Base-by-base conservation (phyloP, 2,888 invertebrate genomes). In the Acleris sparsana region DNA sequence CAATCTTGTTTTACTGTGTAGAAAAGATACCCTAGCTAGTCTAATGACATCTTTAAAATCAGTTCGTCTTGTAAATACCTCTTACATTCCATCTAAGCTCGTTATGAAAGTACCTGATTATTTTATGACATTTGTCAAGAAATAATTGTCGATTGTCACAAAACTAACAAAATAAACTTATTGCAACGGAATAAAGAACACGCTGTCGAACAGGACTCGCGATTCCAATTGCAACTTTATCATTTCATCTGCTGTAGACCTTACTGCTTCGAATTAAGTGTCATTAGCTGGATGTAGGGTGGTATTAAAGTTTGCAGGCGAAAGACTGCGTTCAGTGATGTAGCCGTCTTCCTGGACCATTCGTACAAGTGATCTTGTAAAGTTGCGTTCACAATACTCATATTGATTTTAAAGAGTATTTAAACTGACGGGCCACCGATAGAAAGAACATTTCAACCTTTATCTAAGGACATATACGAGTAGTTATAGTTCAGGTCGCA, bases 261-360 rank as follows among this genome's bases (percentile, higher is more conserved):
- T 61, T 61, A 33, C 18, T 22, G 5, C 60, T 3, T 46, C 3
- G 51, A 33, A n/a, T 46, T 55, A 65, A 65, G 53, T 16, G 44
- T 18, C 13, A 33, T 61, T 61, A 44, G 51, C 25, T 17, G 7
- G 20, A 25, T 51, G 22, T 22, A 33, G 66, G n/a, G 4, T 62
- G 9, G 20, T 56, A 48, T 55, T 55, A 57, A 62, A 56, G 49
- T 48, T 62, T 62, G 69, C 67, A 76, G 77, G 64, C 70, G 63
- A 62, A 60, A 65, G 67, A 73, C 72, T 71, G 74, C 73, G 73
- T 69, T 62, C 68, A 73, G 77, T 80, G 80, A 80, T 84, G 80
- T 83, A 82, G 73, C 80, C 76, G 80, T 81, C 84, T 84, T 83
- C 78, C 83, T 82, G 81, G 80, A 80, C 78, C 77, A 78, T 82